phyloP scores from a whole-genome alignment of 2,888 invertebrate species.

The Hartigia nigra region DNA sequence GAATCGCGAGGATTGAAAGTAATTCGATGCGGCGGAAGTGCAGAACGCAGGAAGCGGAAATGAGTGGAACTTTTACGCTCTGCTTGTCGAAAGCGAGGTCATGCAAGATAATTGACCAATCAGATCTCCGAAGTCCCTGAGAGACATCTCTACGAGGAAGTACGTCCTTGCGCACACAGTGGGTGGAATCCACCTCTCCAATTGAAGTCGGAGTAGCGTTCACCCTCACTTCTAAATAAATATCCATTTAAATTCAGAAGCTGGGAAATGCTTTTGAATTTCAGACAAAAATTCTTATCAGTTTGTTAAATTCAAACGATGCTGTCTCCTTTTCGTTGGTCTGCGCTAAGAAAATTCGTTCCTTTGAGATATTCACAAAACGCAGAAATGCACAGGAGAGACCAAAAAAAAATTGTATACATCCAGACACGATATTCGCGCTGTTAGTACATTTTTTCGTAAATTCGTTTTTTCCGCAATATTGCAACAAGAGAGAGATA shows the following conservation, averaged over 20 bases:
- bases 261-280: no score
- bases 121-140: background rate
- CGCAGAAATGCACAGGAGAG: background rate
- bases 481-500: background rate
- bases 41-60: conserved; percentile 4
- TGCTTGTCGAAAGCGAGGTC: background rate
- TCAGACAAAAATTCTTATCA: no score
- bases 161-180: background rate
- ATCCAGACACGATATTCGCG: background rate
- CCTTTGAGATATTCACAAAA: background rate
- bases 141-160: background rate
- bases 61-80: background rate
- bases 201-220: background rate
- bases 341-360: background rate
- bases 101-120: conserved; percentile 3
- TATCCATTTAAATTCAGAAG: background rate
- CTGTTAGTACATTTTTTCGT: background rate
- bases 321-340: no score
- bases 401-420: background rate
- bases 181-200: background rate
- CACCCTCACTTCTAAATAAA: background rate
- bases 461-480: background rate
- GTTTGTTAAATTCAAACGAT: no score
- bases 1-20: background rate
- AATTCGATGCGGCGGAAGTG: background rate